Percentiles rank a stretch among this genome's conserved stretches.
phyloP scores from a whole-genome alignment of 2,113 vertebrate genomes.

The Illadopsis cleaveri region DNA sequence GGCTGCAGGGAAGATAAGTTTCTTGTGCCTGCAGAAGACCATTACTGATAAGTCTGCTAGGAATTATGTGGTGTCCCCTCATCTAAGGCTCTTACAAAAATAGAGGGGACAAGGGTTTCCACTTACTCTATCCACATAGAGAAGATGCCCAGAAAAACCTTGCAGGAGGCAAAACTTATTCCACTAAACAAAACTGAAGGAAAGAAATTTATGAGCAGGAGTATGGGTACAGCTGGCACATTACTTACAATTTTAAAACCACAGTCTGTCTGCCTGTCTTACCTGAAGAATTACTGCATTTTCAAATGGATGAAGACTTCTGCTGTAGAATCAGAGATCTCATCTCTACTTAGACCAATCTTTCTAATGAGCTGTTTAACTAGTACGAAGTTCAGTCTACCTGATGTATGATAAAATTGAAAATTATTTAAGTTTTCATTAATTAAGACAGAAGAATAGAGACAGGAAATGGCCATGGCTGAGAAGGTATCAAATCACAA shows the following conservation, averaged over 20 bases:
- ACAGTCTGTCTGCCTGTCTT: neutral
- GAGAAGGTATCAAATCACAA: neutral
- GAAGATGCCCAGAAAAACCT: neutral
- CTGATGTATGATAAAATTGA: conserved; percentile 11
- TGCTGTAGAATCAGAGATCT: neutral
- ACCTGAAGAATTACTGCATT: neutral
- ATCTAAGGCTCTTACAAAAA: neutral
- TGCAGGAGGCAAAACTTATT: neutral
- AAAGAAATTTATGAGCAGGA: neutral
- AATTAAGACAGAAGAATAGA: conserved; percentile 27
- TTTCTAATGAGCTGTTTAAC: conserved; percentile 63
- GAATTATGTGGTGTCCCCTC: neutral
- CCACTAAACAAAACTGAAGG: neutral
- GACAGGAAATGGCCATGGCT: neutral
- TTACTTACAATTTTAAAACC: neutral
- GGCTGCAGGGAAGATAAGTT: neutral
- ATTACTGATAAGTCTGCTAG: neutral
- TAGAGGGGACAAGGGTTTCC: neutral
- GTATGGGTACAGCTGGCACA: neutral
- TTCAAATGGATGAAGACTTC: neutral
- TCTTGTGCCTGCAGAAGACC: neutral
- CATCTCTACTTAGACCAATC: neutral
- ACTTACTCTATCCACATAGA: neutral
- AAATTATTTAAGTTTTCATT: conserved; percentile 36
- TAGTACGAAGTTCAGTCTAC: conserved; percentile 18